Evolutionary conservation across 2,113 vertebrate species (phyloP), one percentile per base, ranked within the genome.

Genomic region (Pterocles burchelli): DNA sequence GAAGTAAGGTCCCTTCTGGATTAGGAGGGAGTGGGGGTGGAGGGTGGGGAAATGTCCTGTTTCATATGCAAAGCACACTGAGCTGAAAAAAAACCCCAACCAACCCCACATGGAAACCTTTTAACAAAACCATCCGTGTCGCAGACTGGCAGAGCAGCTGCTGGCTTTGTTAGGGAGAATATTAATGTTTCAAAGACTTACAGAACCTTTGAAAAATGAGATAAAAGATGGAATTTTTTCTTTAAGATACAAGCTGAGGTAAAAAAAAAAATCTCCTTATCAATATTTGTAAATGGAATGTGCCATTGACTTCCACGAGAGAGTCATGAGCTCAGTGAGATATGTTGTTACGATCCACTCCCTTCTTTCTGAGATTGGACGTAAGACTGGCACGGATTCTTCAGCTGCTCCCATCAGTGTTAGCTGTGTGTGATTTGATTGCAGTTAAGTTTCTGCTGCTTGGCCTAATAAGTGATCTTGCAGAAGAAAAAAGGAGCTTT

Each of bases 1-100:
- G 98, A 99, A 99, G 98, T 98, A 54, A 98, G 97, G 97, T 98
- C 98, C 98, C 98, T 96, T 76, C 97, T 98, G 98, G 98, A 97
- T 98, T 97, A 96, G 90, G 85, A 95, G 90, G 92, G 93, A 85
- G 81, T 92, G 90, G 92, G 91, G 86, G 91, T 92, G 97, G 97
- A 88, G 90, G 88, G 92, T 83, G 96, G 94, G 95, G 97, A 97
- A 94, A 98, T 96, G 98, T 98, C 98, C 98, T 98, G 98, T 98
- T 98, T 98, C 98, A 96, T 97, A 98, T 98, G 98, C 98, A 97
- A 97, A 98, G 96, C 97, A 89, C 97, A 97, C 97, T 83, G 95
- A 92, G 92, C 95, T 96, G 93, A 55, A 95, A 97, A 76, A 24
- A 59, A 52, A 66, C 10, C 49, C 49, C 49, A 48, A 65, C 70